phyloP scores from a whole-genome alignment of 1,140 invertebrate genomes.

The Piezodorus guildinii region DNA sequence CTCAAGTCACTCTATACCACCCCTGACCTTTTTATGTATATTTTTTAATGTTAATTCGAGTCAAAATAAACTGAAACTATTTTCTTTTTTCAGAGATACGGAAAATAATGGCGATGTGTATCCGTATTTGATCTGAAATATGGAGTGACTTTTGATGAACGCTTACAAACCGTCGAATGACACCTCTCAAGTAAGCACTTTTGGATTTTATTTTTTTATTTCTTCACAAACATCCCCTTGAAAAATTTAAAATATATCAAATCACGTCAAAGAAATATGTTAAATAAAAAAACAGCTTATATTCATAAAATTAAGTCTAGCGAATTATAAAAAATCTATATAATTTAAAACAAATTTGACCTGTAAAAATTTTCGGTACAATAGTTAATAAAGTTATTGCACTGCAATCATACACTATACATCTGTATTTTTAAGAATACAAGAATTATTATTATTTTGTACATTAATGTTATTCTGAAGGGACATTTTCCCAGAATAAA shows the following conservation, averaged over 20 bases:
- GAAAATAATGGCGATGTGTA: background rate
- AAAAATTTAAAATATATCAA: background rate
- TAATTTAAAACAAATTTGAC: background rate
- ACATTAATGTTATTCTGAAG: no score
- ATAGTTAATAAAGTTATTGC: no score
- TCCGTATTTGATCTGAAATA: slow-evolving; percentile 9
- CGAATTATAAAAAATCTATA: no score
- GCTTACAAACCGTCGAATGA: slow-evolving; percentile 14
- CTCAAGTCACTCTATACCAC: no score
- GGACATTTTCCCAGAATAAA: no score
- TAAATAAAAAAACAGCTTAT: background rate
- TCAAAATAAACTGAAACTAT: no score
- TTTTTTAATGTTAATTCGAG: no score
- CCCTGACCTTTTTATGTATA: no score
- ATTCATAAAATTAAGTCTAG: background rate
- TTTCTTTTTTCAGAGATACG: background rate
- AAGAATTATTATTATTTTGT: no score
- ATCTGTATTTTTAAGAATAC: no score
- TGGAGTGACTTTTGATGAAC: slow-evolving; percentile 13
- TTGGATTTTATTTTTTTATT: background rate
- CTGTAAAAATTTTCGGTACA: background rate
- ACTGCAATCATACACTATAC: no score
- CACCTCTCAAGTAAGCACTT: slow-evolving; percentile 10
- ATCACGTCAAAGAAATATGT: background rate
- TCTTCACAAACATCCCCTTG: background rate